Evolutionary conservation across 2,797 vertebrate genomes (phyloP).

Genomic region (Hemitrygon akajei): DNA sequence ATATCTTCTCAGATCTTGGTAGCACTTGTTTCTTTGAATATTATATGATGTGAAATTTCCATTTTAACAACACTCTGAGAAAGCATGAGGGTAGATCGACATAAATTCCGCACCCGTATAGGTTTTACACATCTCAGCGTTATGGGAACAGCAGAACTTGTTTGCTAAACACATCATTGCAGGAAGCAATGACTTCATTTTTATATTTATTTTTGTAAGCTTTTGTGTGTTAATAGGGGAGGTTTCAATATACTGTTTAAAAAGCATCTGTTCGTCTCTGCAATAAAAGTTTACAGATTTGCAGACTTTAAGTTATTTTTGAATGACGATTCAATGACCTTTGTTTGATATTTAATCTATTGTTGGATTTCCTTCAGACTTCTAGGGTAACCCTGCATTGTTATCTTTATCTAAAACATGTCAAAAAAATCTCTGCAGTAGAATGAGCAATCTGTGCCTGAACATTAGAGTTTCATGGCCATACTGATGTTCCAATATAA

Average conservation of each 20-base stretch:
- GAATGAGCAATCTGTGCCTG: not conserved
- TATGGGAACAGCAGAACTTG: slow-evolving; percentile 29
- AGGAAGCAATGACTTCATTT: slow-evolving; percentile 29
- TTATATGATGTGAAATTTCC: slow-evolving; percentile 7
- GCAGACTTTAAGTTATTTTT: not conserved
- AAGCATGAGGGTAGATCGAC: not conserved
- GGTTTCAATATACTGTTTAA: not conserved
- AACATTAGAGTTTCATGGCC: not conserved
- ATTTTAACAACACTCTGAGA: not conserved
- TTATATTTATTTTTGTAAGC: not conserved
- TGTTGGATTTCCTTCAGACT: not conserved
- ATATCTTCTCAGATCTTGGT: not conserved
- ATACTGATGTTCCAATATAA: not conserved
- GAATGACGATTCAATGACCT: not conserved
- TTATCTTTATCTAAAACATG: not conserved
- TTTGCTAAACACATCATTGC: slow-evolving; percentile 31
- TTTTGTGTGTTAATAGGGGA: not conserved
- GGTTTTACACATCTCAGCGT: slow-evolving; percentile 20
- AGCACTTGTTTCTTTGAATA: not conserved
- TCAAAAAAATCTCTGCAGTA: not conserved
- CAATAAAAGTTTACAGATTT: not conserved
- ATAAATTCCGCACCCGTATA: slow-evolving; percentile 18
- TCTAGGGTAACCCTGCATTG: not conserved
- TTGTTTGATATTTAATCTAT: not conserved
- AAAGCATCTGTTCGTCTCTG: not conserved